Conservation (phyloP, 2,113 vertebrate species). For the Hipposideros armiger region DNA sequence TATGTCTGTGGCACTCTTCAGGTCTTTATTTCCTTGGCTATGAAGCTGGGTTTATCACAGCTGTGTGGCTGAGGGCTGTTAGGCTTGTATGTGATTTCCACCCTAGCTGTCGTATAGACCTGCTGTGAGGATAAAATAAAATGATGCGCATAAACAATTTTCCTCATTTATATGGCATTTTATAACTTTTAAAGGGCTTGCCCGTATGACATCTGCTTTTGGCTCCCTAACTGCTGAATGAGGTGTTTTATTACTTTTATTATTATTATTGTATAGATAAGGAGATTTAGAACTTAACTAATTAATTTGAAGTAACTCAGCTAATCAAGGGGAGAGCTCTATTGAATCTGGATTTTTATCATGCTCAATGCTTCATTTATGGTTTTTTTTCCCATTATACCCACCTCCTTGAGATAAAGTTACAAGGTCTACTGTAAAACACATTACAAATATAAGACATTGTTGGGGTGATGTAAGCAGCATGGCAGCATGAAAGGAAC, state of each 20-base stretch:
- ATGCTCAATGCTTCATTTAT: not conserved
- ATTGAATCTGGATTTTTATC: not conserved
- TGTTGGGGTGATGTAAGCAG: too few species aligned
- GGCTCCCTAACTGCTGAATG: not conserved
- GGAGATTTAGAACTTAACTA: not conserved
- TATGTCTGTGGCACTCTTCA: not conserved
- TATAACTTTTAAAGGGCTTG: not conserved
- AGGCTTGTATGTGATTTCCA: not conserved
- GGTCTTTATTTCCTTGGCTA: not conserved
- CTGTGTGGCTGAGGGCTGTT: not conserved
- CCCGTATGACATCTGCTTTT: not conserved
- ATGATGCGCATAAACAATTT: not conserved
- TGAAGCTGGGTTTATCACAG: not conserved
- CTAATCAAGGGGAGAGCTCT: not conserved
- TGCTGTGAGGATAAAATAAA: not conserved
- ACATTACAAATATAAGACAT: not conserved
- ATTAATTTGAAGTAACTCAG: conserved; percentile 13
- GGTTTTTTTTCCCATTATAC: not conserved
- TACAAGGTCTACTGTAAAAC: not conserved
- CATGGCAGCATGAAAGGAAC: too few species aligned
- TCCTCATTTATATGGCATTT: not conserved
- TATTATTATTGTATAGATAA: not conserved
- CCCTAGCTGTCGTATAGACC: not conserved
- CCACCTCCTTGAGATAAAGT: not conserved
- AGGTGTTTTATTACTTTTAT: not conserved